Evolutionary conservation across 2,797 vertebrate genomes (phyloP).

Genomic region (Enteromius unitaeniatus): DNA sequence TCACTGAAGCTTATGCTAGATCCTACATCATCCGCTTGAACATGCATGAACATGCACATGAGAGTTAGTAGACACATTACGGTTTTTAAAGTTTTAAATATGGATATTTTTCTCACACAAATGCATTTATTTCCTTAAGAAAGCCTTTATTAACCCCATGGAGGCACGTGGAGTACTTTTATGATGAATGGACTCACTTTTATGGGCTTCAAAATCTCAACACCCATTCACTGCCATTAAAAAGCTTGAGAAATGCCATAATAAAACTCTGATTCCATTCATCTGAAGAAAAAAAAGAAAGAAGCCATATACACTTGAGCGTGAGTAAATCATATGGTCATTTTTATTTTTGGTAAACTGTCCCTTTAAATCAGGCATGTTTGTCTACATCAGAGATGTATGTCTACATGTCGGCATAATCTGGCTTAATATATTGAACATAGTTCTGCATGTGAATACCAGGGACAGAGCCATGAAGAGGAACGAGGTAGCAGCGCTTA

Average conservation of each 20-base stretch:
- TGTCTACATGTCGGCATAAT: slow-evolving; percentile 13
- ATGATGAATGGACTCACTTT: neutral
- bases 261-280: neutral
- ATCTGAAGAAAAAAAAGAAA: neutral
- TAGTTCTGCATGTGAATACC: slow-evolving; percentile 16
- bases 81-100: too few species aligned
- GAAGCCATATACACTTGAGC: neutral
- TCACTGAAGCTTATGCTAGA: neutral
- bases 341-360: neutral
- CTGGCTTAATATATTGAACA: neutral
- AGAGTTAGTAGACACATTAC: neutral
- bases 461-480: slow-evolving; percentile 3
- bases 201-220: neutral
- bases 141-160: neutral
- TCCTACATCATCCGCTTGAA: neutral
- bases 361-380: slow-evolving; percentile 8
- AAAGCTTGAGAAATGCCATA: neutral
- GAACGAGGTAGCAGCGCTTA: slow-evolving; percentile 1
- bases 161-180: neutral
- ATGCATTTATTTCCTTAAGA: too few species aligned
- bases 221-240: neutral
- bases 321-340: neutral
- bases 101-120: too few species aligned
- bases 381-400: too few species aligned
- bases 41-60: neutral